Evolutionary conservation across 2,797 vertebrate genomes (phyloP).

Genomic region (Coendou prehensilis): DNA sequence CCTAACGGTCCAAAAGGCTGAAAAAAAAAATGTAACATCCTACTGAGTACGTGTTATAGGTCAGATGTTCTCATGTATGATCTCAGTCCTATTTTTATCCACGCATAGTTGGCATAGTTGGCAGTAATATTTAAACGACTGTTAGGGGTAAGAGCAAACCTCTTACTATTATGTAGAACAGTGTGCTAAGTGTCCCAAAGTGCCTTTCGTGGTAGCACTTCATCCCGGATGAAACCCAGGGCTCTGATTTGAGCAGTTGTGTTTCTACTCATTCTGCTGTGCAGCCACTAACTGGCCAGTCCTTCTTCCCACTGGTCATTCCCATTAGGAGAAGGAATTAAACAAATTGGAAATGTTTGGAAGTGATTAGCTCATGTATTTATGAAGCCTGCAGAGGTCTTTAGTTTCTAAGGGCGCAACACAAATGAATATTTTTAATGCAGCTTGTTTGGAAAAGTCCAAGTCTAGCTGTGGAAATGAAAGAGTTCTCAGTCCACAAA

Average conservation of each 20-base stretch:
- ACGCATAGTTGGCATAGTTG: not conserved
- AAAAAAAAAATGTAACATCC: not conserved
- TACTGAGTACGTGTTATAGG: not conserved
- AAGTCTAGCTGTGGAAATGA: not conserved
- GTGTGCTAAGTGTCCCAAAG: not conserved
- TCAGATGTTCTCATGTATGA: not conserved
- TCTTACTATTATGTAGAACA: no score
- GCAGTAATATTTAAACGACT: not conserved
- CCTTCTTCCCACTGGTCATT: not conserved
- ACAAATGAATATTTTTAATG: not conserved
- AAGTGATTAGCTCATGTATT: conserved; percentile 9
- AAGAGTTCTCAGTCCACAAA: not conserved
- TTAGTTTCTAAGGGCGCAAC: not conserved
- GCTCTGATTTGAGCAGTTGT: not conserved
- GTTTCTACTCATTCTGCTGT: not conserved
- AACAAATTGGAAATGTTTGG: not conserved
- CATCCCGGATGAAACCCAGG: not conserved
- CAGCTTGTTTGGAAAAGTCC: not conserved
- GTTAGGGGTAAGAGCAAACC: no score
- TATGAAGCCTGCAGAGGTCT: not conserved
- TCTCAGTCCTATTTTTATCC: not conserved
- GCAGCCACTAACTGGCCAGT: not conserved
- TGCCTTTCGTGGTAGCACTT: not conserved
- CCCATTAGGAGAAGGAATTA: not conserved
- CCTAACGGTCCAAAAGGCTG: not conserved